Conservation (phyloP, 2,113 vertebrate genomes). For the Caranx ignobilis region DNA sequence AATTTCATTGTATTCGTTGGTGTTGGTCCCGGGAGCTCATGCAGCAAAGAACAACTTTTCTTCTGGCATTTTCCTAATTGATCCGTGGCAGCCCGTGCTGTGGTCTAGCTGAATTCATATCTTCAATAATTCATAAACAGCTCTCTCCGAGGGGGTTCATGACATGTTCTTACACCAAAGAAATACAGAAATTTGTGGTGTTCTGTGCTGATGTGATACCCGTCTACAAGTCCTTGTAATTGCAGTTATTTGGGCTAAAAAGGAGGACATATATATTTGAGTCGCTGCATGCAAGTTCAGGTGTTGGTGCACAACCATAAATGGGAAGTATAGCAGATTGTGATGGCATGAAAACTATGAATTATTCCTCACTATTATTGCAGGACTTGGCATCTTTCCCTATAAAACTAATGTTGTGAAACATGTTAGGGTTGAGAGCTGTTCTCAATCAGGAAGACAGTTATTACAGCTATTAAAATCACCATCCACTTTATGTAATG, state of each 20-base stretch:
- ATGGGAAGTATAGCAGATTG: neutral
- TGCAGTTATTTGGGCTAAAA: neutral
- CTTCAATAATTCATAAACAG: constrained; percentile 74
- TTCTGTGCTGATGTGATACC: constrained; percentile 20
- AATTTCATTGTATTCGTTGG: constrained; percentile 53
- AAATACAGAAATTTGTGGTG: constrained; percentile 23
- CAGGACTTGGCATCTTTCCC: constrained; percentile 42
- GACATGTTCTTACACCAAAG: constrained; percentile 27
- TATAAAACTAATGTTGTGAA: constrained; percentile 75
- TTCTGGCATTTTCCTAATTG: constrained; percentile 80
- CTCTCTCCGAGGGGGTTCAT: constrained; percentile 33
- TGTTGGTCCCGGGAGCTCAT: constrained; percentile 62
- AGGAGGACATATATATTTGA: neutral
- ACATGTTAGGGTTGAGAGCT: constrained; percentile 66
- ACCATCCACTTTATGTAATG: constrained; percentile 84
- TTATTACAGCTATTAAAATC: constrained; percentile 83
- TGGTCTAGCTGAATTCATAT: constrained; percentile 53
- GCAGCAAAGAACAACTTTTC: constrained; percentile 62
- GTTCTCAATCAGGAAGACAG: constrained; percentile 80
- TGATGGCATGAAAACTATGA: constrained; percentile 33
- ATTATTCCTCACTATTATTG: constrained; percentile 58
- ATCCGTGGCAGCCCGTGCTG: constrained; percentile 57
- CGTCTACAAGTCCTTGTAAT: constrained; percentile 20
- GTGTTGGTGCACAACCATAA: neutral
- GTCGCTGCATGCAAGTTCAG: neutral